These are phyloP conservation scores for Acleris holmiana DNA, from an alignment of 2,888 invertebrate species.

Conservation along the genomic window DNA sequence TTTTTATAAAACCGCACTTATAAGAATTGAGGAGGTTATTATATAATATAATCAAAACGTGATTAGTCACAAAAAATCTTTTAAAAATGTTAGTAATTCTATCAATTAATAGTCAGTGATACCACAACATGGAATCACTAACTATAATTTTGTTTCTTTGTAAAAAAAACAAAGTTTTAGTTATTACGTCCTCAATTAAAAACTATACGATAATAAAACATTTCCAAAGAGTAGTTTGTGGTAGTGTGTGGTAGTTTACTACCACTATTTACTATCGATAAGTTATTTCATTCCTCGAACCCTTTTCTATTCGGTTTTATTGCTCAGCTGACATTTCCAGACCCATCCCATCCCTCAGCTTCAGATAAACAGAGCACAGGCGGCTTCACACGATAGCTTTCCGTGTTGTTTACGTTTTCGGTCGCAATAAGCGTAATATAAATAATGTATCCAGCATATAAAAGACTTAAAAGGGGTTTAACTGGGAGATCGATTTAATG, in stretches of 20 bases:
- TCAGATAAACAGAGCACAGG: constrained; percentile 22
- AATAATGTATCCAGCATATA: constrained; percentile 15
- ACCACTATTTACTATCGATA: constrained; percentile 33
- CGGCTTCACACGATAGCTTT: constrained; percentile 25
- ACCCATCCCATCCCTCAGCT: constrained; percentile 23
- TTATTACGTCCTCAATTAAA: no score
- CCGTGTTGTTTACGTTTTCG: constrained; percentile 25
- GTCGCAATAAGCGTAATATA: constrained; percentile 17
- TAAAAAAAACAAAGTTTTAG: no score
- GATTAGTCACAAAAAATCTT: no score
- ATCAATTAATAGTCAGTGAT: no score
- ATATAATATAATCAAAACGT: no score
- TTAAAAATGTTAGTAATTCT: no score
- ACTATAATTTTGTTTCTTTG: no score
- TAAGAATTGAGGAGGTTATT: no score
- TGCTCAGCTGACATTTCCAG: constrained; percentile 31
- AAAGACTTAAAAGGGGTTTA: constrained; percentile 13
- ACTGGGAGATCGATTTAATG: constrained; percentile 25
- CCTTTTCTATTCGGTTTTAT: constrained; percentile 33
- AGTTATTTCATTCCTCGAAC: constrained; percentile 29
- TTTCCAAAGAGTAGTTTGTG: neutral
- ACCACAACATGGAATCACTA: no score
- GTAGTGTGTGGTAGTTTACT: neutral
- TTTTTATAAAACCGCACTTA: neutral
- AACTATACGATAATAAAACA: no score